These are phyloP conservation scores for Coelopa pilipes DNA, from an alignment of 2,888 invertebrate genomes.

Conservation along the genomic window DNA sequence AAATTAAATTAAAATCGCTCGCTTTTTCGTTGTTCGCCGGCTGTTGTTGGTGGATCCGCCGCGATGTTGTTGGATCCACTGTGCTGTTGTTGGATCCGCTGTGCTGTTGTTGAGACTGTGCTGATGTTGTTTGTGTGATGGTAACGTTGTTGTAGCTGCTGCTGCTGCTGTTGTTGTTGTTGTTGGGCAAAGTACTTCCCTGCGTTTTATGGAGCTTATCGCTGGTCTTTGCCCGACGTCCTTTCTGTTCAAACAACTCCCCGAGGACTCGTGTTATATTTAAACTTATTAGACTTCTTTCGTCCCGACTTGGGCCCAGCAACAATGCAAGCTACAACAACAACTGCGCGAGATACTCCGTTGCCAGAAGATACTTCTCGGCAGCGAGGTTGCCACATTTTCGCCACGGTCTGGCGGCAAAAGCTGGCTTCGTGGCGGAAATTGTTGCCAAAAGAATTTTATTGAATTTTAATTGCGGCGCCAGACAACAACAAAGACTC, in stretches of 20 bases:
- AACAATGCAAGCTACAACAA: slow-evolving; percentile 3
- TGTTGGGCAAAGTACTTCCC: too few species aligned
- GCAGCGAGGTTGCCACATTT: slow-evolving; percentile 12
- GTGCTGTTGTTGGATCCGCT: too few species aligned
- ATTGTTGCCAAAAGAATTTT: slow-evolving; percentile 50
- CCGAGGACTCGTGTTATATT: slow-evolving; percentile 25
- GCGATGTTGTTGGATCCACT: too few species aligned
- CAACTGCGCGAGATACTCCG: neutral
- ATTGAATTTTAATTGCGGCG: slow-evolving; percentile 35
- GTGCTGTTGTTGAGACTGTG: too few species aligned
- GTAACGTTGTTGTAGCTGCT: too few species aligned
- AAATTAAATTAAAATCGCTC: too few species aligned
- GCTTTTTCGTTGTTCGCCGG: too few species aligned
- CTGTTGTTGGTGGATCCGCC: too few species aligned
- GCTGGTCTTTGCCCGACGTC: neutral
- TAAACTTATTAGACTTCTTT: slow-evolving; percentile 15
- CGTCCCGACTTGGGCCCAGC: neutral
- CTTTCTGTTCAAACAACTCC: slow-evolving; percentile 17
- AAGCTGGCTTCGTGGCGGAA: slow-evolving; percentile 40
- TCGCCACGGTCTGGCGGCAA: too few species aligned
- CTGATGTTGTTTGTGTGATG: too few species aligned
- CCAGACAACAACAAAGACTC: too few species aligned
- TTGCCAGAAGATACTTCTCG: neutral
- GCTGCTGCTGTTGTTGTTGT: too few species aligned
- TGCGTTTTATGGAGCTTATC: slow-evolving; percentile 16